These are phyloP conservation scores for Pelvicachromis taeniatus DNA, from an alignment of 2,113 vertebrate species.

Conservation along the genomic window DNA sequence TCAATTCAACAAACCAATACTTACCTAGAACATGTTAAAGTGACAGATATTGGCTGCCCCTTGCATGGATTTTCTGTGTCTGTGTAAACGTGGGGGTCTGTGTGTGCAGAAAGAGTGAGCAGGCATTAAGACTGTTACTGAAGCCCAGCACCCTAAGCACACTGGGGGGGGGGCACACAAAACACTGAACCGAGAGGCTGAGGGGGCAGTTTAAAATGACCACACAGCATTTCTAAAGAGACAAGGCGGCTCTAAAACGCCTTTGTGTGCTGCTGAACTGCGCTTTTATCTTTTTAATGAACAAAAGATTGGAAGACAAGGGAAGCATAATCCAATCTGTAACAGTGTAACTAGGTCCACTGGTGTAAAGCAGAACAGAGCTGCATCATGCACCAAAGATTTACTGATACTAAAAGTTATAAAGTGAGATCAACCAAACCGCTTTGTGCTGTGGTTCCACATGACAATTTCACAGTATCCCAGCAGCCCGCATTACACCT, in stretches of 20 bases:
- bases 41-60: neutral
- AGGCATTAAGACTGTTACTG: conserved; percentile 40
- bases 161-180: neutral
- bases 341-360: neutral
- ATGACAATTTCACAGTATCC: neutral
- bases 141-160: conserved; percentile 10
- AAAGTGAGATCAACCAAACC: neutral
- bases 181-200: conserved; percentile 44
- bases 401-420: neutral
- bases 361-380: neutral
- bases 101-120: conserved; percentile 14
- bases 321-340: neutral
- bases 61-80: neutral
- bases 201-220: conserved; percentile 59
- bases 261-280: conserved; percentile 26
- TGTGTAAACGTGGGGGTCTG: neutral
- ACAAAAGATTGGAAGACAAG: conserved; percentile 6
- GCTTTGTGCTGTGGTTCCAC: neutral
- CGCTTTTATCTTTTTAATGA: conserved; percentile 11
- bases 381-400: neutral
- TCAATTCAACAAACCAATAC: neutral
- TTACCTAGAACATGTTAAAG: neutral
- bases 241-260: conserved; percentile 21
- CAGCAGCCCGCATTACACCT: too few species aligned
- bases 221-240: conserved; percentile 62